Percentiles rank a stretch among this genome's conserved stretches.
Conservation (phyloP, 1,140 invertebrate species). For the Nomia melanderi region DNA sequence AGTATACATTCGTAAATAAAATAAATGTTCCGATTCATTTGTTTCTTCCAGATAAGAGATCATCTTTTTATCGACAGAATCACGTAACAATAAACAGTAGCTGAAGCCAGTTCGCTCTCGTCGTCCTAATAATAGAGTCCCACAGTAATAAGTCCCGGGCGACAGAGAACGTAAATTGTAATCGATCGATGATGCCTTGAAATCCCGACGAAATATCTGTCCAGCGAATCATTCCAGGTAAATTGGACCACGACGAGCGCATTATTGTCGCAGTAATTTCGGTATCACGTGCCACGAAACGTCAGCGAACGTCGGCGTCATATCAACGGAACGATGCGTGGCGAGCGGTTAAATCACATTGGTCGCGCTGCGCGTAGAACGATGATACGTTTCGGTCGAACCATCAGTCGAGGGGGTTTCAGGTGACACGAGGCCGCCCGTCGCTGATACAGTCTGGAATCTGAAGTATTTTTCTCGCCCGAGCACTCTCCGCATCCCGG, state of each 20-base stretch:
- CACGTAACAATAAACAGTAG: no score
- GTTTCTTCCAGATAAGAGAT: no score
- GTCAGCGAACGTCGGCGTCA: conserved; percentile 60
- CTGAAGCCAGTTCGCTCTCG: no score
- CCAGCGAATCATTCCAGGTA: conserved; percentile 34
- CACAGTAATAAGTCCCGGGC: no score
- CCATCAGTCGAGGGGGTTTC: conserved; percentile 39
- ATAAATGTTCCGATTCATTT: no score
- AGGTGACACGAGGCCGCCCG: conserved; percentile 49
- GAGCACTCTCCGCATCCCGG: conserved; percentile 7
- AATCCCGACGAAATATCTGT: conserved; percentile 29
- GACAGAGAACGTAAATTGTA: conserved; percentile 5
- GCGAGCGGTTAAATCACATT: conserved; percentile 62
- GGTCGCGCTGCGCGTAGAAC: conserved; percentile 50
- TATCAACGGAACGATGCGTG: conserved; percentile 52
- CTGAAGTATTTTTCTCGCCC: conserved; percentile 70
- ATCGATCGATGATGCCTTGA: conserved; percentile 19
- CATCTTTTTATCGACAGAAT: no score
- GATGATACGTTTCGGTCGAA: conserved; percentile 58
- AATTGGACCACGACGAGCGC: conserved; percentile 32
- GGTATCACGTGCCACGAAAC: conserved; percentile 49
- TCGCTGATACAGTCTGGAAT: conserved; percentile 64
- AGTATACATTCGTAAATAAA: no score
- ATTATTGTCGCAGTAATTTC: conserved; percentile 48
- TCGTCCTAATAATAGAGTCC: no score